phyloP scores from a whole-genome alignment of 2,888 invertebrate species.

The Junonia oenone region DNA sequence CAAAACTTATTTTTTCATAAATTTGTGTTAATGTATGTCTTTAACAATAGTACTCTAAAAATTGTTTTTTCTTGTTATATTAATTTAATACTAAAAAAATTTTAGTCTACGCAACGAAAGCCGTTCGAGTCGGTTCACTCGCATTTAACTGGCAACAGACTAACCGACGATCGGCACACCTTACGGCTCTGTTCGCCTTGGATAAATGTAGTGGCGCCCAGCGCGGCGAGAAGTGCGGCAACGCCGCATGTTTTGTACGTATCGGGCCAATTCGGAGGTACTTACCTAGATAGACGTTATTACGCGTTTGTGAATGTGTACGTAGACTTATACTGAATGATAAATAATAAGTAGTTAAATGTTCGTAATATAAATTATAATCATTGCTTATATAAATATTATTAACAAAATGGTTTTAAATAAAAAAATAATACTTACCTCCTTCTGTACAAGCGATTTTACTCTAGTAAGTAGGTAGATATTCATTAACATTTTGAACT shows the following conservation, averaged over 20 bases:
- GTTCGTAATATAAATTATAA: too few species aligned
- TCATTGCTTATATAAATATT: too few species aligned
- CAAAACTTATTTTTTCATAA: too few species aligned
- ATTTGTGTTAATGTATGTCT: too few species aligned
- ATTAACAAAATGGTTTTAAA: neutral
- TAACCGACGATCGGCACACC: constrained; percentile 37
- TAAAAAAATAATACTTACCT: too few species aligned
- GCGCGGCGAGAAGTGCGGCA: constrained; percentile 47
- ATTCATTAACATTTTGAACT: too few species aligned
- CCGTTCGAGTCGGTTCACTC: constrained; percentile 31
- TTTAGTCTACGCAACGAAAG: constrained; percentile 1
- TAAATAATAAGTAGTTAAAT: neutral
- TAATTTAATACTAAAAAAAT: neutral
- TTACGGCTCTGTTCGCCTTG: constrained; percentile 50
- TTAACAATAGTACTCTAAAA: too few species aligned
- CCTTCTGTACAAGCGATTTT: too few species aligned
- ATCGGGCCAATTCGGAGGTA: constrained; percentile 30
- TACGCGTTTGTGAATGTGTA: constrained; percentile 10
- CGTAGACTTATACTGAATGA: constrained; percentile 2
- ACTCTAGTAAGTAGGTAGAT: too few species aligned
- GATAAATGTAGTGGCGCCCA: constrained; percentile 52
- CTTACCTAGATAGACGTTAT: constrained; percentile 19
- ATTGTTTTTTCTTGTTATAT: too few species aligned
- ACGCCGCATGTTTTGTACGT: constrained; percentile 46
- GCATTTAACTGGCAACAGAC: constrained; percentile 31